phyloP scores from a whole-genome alignment of 2,797 vertebrate species.

The Chiloscyllium punctatum region DNA sequence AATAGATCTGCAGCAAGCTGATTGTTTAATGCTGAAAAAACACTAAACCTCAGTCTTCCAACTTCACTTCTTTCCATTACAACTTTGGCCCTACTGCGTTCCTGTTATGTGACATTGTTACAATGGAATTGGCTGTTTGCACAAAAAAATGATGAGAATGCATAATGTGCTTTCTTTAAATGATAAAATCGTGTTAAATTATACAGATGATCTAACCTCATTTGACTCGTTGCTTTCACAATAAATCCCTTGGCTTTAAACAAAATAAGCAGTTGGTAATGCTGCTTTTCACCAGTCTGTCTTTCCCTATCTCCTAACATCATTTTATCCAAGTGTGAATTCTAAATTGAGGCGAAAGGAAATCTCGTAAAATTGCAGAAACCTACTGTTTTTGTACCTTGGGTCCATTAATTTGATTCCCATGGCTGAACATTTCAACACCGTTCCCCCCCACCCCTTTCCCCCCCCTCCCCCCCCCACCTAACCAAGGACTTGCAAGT shows the following conservation, averaged over 20 bases:
- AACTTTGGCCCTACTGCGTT: neutral
- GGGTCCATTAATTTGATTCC: neutral
- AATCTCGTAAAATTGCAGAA: neutral
- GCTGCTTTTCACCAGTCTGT: neutral
- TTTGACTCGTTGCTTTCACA: constrained; percentile 9
- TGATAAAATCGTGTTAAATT: constrained; percentile 31
- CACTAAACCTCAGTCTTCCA: neutral
- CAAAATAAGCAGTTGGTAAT: neutral
- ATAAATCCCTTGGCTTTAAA: constrained; percentile 19
- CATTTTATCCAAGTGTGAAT: neutral
- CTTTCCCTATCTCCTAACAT: neutral
- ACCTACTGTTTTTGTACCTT: neutral
- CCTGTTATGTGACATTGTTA: constrained; percentile 6
- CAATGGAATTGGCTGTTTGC: constrained; percentile 10
- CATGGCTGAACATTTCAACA: no score
- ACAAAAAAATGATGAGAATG: constrained; percentile 21
- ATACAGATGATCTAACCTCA: constrained; percentile 22
- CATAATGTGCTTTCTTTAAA: constrained; percentile 16
- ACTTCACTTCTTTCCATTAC: neutral
- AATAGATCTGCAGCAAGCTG: neutral
- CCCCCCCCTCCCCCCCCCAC: no score
- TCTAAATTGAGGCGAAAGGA: neutral
- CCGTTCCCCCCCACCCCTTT: no score
- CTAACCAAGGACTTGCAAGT: no score
- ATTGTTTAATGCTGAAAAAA: neutral